Evolutionary conservation across 1,140 invertebrate species (phyloP).

Genomic region (Bombus confusus): DNA sequence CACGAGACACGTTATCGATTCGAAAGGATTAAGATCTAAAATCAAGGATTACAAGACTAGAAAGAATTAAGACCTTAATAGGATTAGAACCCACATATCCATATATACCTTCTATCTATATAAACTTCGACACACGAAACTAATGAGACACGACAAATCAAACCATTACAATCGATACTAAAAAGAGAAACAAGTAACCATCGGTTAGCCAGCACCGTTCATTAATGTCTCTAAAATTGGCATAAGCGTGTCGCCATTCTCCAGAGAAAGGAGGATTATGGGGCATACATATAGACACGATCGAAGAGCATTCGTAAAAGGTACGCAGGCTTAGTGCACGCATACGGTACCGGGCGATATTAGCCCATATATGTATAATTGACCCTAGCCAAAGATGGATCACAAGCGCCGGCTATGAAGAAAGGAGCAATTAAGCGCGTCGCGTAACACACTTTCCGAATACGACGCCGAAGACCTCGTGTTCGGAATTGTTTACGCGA

Average conservation of each 20-base stretch:
- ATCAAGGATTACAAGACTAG: not conserved
- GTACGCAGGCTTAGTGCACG: not conserved
- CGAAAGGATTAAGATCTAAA: too few relatives aligned
- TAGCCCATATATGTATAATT: conserved; percentile 18
- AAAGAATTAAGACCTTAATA: not conserved
- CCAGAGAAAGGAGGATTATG: not conserved
- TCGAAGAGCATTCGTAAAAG: conserved; percentile 6
- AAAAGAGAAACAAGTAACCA: not conserved
- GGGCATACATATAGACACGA: not conserved
- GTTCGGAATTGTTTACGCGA: conserved; percentile 46
- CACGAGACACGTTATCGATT: too few relatives aligned
- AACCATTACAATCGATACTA: not conserved
- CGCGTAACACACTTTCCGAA: conserved; percentile 71
- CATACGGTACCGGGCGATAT: conserved; percentile 3
- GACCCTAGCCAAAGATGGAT: conserved; percentile 14
- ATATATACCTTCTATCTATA: not conserved
- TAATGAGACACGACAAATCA: not conserved
- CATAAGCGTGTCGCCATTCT: not conserved
- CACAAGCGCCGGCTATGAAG: conserved; percentile 37
- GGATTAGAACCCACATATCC: too few relatives aligned
- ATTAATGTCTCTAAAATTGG: not conserved
- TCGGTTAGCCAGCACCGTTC: not conserved
- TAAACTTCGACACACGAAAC: not conserved
- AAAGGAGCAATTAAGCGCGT: conserved; percentile 66
- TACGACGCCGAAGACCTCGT: conserved; percentile 54